phyloP scores from a whole-genome alignment of 2,888 invertebrate genomes.

The Cheilosia grossa region DNA sequence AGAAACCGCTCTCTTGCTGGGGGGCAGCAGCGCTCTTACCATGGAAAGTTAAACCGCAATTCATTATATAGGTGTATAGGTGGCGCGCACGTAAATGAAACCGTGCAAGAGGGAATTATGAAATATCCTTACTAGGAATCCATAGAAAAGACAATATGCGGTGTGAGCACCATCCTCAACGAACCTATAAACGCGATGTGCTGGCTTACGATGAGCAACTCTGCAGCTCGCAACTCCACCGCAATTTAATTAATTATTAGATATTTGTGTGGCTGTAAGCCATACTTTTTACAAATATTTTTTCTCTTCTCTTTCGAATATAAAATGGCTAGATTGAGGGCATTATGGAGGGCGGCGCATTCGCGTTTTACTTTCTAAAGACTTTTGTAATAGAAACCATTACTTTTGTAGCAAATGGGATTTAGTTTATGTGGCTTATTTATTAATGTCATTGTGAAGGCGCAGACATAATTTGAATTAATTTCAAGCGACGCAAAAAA shows the following conservation, averaged over 20 bases:
- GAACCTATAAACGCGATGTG: no score
- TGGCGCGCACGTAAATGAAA: slow-evolving; percentile 1
- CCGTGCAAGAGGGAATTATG: slow-evolving; percentile 27
- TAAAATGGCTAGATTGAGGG: slow-evolving; percentile 8
- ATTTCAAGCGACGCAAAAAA: background rate
- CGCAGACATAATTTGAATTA: slow-evolving; percentile 26
- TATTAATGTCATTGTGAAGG: slow-evolving; percentile 27
- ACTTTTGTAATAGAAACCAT: slow-evolving; percentile 38
- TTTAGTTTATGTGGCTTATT: slow-evolving; percentile 38
- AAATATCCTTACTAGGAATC: slow-evolving; percentile 36
- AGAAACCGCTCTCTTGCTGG: slow-evolving; percentile 41
- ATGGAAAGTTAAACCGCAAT: slow-evolving; percentile 64
- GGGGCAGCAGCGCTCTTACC: background rate
- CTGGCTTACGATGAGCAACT: background rate
- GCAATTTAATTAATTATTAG: slow-evolving; percentile 70
- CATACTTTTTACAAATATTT: background rate
- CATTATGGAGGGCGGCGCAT: background rate
- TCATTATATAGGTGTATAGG: slow-evolving; percentile 30
- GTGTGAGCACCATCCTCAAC: background rate
- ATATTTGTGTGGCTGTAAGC: slow-evolving; percentile 47
- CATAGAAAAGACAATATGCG: slow-evolving; percentile 42
- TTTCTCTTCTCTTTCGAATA: background rate
- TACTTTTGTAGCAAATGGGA: slow-evolving; percentile 33
- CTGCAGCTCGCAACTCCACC: slow-evolving; percentile 56
- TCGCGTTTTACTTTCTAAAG: slow-evolving; percentile 24